Evolutionary conservation across 2,113 vertebrate genomes (phyloP).

Genomic region (Stigmatopora argus): DNA sequence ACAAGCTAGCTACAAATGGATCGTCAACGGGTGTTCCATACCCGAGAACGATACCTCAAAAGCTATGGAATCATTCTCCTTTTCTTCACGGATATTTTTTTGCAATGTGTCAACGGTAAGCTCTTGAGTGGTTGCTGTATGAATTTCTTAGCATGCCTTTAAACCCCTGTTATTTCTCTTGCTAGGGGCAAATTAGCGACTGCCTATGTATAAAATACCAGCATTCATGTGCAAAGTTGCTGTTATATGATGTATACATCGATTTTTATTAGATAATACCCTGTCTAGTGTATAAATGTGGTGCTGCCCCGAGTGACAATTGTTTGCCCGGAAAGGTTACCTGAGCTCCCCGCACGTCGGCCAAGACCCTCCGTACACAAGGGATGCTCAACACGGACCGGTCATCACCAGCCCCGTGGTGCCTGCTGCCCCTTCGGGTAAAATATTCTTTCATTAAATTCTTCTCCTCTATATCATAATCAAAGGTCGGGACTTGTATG

Average conservation of each 20-base stretch:
- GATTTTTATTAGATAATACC: background rate
- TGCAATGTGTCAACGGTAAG: conserved; percentile 63
- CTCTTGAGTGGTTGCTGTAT: background rate
- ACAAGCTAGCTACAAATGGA: conserved; percentile 1
- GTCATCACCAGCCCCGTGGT: conserved; percentile 59
- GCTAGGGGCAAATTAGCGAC: background rate
- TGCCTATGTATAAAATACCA: background rate
- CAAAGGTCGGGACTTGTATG: no score
- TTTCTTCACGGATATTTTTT: conserved; percentile 52
- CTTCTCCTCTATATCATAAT: background rate
- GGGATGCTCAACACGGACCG: conserved; percentile 55
- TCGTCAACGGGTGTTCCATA: conserved; percentile 48
- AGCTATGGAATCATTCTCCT: conserved; percentile 48
- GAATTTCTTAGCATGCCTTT: background rate
- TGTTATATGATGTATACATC: background rate
- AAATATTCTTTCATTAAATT: background rate
- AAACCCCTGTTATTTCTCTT: background rate
- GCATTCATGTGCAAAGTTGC: background rate
- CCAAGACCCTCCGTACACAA: conserved; percentile 55
- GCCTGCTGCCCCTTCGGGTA: conserved; percentile 60
- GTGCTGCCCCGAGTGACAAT: background rate
- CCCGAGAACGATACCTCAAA: conserved; percentile 52
- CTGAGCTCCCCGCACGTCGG: conserved; percentile 68
- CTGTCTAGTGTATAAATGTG: background rate
- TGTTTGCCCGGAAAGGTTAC: conserved; percentile 54